Evolutionary conservation across 2,797 vertebrate genomes (phyloP).

Genomic region (Sebastes diploproa): DNA sequence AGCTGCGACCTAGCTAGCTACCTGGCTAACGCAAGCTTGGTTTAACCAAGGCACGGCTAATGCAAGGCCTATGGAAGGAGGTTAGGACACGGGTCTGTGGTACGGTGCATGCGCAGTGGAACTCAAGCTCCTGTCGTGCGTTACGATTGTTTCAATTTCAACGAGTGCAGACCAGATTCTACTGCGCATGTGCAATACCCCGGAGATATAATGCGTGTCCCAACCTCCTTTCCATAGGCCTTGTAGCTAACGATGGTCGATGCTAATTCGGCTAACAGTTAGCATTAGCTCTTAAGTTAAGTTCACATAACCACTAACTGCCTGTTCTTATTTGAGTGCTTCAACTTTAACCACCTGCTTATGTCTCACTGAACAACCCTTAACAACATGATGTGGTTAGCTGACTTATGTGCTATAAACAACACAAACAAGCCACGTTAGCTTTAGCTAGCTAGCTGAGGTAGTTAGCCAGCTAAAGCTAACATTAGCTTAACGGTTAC

Average conservation of each 20-base stretch:
- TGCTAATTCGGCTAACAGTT: not conserved
- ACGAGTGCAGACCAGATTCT: too few relatives aligned
- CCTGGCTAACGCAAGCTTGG: conserved; percentile 6
- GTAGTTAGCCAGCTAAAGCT: not conserved
- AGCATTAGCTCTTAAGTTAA: conserved; percentile 16
- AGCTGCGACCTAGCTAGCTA: conserved; percentile 5
- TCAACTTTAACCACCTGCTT: rapidly evolving
- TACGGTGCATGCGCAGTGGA: too few relatives aligned
- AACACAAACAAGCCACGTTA: not conserved
- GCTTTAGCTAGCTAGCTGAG: conserved; percentile 21
- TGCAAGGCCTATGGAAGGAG: too few relatives aligned
- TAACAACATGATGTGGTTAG: not conserved
- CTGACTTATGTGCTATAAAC: not conserved
- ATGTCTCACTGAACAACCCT: rapidly evolving
- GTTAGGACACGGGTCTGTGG: too few relatives aligned
- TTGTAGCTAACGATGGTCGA: not conserved
- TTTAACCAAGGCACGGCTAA: not conserved
- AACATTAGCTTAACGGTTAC: not conserved
- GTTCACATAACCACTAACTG: not conserved
- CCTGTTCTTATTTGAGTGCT: rapidly evolving
- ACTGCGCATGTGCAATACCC: too few relatives aligned
- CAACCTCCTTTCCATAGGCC: too few relatives aligned
- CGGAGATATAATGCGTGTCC: too few relatives aligned
- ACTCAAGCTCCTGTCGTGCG: too few relatives aligned
- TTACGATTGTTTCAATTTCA: too few relatives aligned